phyloP scores from a whole-genome alignment of 2,888 invertebrate species.

The Clunio marinus region DNA sequence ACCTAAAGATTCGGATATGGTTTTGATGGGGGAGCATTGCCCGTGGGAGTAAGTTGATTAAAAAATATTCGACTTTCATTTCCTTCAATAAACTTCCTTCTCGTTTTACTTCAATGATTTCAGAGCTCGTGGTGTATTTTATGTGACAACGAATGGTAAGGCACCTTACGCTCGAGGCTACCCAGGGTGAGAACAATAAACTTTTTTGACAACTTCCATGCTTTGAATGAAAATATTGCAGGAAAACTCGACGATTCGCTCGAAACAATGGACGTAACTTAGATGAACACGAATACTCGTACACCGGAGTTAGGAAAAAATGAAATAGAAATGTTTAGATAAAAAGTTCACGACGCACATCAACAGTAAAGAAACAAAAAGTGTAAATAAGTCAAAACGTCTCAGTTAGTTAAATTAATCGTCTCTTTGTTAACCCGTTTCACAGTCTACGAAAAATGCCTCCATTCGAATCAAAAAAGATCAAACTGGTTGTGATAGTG shows the following conservation, averaged over 20 bases:
- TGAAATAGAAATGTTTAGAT: neutral
- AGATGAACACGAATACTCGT: neutral
- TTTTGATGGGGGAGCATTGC: conserved; percentile 82
- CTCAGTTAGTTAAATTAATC: neutral
- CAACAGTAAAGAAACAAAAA: neutral
- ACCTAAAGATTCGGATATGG: conserved; percentile 72
- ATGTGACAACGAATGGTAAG: conserved; percentile 78
- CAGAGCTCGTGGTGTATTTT: conserved; percentile 80
- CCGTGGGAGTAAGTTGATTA: conserved; percentile 61
- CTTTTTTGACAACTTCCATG: neutral
- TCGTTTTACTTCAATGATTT: conserved; percentile 45
- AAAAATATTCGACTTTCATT: neutral
- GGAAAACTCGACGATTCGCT: conserved; percentile 21
- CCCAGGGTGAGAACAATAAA: conserved; percentile 52
- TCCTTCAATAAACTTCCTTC: neutral
- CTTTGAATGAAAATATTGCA: conserved; percentile 7
- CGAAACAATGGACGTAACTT: conserved; percentile 10
- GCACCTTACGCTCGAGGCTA: conserved; percentile 82
- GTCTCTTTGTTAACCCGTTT: neutral
- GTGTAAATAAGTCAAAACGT: neutral
- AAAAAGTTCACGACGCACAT: neutral
- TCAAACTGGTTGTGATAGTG: conserved; percentile 3
- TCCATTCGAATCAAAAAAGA: neutral
- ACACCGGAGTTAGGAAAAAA: conserved; percentile 13
- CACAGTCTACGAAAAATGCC: no score